Base-by-base conservation (phyloP, 2,888 invertebrate species). In the Phrixothrix hirtus region DNA sequence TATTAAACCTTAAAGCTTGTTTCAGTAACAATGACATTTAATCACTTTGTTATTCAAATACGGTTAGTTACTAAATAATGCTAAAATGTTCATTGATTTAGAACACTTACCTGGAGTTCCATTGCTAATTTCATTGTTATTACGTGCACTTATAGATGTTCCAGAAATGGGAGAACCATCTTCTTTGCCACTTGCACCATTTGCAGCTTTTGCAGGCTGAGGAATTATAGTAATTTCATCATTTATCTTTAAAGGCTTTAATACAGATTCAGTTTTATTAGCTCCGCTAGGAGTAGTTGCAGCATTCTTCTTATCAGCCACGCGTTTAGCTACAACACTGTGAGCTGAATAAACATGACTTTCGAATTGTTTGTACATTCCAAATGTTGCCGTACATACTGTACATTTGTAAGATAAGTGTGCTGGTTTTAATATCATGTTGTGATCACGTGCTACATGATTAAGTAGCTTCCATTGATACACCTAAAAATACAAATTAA, bases 371-470 rank as follows among this genome's bases (percentile, higher is more conserved):
- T 92, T 92, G 81, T 95, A 95, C 91, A 94, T 92, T 66, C 92
- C 92, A 71, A 95, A 95, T 1, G 94, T 94, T 14, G 94, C 94
- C 27, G 93, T 92, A 75, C 95, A 95, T 16, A 95, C 94, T 7
- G 94, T 95, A 77, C 95, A 95, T 76, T 95, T 95, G 81, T 95
- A 95, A 17, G 94, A 93, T 47, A 95, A 79, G 75, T 95, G 93
- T 26, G 94, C 95, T 13, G 95, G 94, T 72, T 95, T 94, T 60
- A 95, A 77, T 25, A 91, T 90, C 83, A 94, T 86, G 69, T 88
- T 90, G 77, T 95, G 95, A 75, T 94, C 94, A 63, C 91, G 84
- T 34, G 92, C 91, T 52, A 95, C 94, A 72, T 95, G 95, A 73
- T 91, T 92, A 48, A 95, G 77, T 58, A 95, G 76, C 74, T 95